Percentiles rank a stretch among this genome's conserved stretches.
Evolutionary conservation across 2,113 vertebrate genomes (phyloP).

Genomic region (Otus sunia): DNA sequence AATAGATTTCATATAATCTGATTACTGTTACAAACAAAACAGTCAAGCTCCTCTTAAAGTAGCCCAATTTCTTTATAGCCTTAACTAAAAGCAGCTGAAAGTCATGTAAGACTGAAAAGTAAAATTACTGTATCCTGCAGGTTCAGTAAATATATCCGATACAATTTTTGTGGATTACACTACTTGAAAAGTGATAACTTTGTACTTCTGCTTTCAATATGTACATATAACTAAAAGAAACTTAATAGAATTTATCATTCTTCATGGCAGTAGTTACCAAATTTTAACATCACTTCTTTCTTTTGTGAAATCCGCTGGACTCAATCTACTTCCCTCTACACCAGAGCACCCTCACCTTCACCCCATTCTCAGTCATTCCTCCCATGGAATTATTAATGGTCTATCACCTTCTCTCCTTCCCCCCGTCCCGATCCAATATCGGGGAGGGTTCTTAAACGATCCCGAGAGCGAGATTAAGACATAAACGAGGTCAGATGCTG

Average conservation of each 20-base stretch:
- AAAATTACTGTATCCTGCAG: neutral
- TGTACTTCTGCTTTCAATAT: neutral
- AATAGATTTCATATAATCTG: neutral
- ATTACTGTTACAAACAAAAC: neutral
- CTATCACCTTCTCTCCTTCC: neutral
- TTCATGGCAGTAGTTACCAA: neutral
- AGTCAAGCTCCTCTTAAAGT: neutral
- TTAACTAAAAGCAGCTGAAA: neutral
- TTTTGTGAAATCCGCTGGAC: neutral
- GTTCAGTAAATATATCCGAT: neutral
- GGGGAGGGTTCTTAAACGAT: too few relatives aligned
- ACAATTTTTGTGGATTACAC: neutral
- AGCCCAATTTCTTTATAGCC: neutral
- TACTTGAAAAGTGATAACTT: neutral
- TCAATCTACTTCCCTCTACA: neutral
- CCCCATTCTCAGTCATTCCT: neutral
- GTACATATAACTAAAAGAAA: neutral
- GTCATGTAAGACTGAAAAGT: neutral
- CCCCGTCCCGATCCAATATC: too few relatives aligned
- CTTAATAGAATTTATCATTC: neutral
- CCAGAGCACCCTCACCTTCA: neutral
- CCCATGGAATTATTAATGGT: neutral
- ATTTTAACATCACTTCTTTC: neutral
- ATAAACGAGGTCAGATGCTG: too few relatives aligned
- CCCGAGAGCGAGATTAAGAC: too few relatives aligned